Percentiles rank a stretch among this genome's conserved stretches.
These are phyloP conservation scores for Harpegnathos saltator DNA, from an alignment of 1,140 invertebrate genomes.

Conservation along the genomic window DNA sequence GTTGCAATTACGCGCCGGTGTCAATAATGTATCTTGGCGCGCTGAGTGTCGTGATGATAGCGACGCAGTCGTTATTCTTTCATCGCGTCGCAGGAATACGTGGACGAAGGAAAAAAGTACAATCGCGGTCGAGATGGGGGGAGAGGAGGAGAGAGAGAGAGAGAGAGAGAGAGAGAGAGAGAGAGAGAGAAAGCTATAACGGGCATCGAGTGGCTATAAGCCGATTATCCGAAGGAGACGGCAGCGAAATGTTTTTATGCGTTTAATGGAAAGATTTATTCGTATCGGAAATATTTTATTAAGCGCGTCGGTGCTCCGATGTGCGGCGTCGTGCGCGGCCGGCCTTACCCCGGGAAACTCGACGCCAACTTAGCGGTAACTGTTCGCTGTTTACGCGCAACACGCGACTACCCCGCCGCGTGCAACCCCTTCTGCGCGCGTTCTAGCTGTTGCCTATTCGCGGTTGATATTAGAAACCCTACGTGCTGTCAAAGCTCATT, in stretches of 20 bases:
- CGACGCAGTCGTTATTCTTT: conserved; percentile 21
- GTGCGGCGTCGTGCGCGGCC: neutral
- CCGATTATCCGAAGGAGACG: conserved; percentile 65
- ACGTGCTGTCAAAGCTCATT: conserved; percentile 66
- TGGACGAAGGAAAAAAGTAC: conserved; percentile 27
- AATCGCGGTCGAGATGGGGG: conserved; percentile 5
- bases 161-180: too few relatives aligned
- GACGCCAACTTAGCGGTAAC: conserved; percentile 65
- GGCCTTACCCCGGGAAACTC: conserved; percentile 30
- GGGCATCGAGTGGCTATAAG: conserved; percentile 56
- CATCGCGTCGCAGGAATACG: neutral
- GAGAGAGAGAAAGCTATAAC: conserved; percentile 6
- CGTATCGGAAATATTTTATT: conserved; percentile 46
- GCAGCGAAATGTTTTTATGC: conserved; percentile 61
- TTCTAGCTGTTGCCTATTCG: conserved; percentile 26
- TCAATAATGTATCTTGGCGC: neutral
- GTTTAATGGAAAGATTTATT: conserved; percentile 64
- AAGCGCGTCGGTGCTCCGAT: conserved; percentile 35
- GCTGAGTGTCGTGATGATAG: neutral
- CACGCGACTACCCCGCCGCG: neutral
- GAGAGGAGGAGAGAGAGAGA: too few relatives aligned
- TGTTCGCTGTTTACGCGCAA: conserved; percentile 64
- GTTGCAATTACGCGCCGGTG: neutral
- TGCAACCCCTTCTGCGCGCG: conserved; percentile 17
- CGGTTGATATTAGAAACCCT: conserved; percentile 67